phyloP scores from a whole-genome alignment of 1,140 invertebrate species.

The Rhynchophorus ferrugineus region DNA sequence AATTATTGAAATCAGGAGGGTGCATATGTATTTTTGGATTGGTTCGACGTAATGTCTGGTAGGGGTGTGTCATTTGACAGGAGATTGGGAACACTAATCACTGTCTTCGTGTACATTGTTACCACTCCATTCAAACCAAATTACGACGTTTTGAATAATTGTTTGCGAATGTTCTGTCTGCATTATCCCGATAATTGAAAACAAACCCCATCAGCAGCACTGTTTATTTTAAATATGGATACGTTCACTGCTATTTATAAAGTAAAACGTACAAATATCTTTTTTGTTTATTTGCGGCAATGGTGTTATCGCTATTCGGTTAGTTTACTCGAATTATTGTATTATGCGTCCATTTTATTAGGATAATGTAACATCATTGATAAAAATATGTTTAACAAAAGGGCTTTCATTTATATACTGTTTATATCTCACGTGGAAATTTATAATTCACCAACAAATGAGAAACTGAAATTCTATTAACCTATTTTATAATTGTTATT shows the following conservation, averaged over 20 bases:
- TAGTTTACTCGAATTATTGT: too few relatives aligned
- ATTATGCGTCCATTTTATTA: too few relatives aligned
- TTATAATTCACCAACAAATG: too few relatives aligned
- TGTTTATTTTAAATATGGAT: conserved; percentile 4
- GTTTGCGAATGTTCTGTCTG: conserved; percentile 15
- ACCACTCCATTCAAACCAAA: conserved; percentile 22
- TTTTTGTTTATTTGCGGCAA: too few relatives aligned
- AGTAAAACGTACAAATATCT: too few relatives aligned
- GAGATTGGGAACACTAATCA: conserved; percentile 39
- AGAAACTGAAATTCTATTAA: too few relatives aligned
- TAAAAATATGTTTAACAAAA: too few relatives aligned
- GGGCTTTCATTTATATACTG: too few relatives aligned
- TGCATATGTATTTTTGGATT: conserved; percentile 38
- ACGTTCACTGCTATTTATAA: neutral
- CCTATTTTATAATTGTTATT: too few relatives aligned
- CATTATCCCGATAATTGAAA: conserved; percentile 22
- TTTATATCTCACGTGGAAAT: too few relatives aligned
- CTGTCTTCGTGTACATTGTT: conserved; percentile 29
- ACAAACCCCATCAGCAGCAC: conserved; percentile 12
- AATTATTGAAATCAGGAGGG: conserved; percentile 37
- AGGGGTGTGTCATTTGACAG: conserved; percentile 34
- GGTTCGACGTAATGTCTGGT: conserved; percentile 28
- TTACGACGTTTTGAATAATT: conserved; percentile 25
- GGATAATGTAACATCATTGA: too few relatives aligned
- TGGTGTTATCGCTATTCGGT: too few relatives aligned